phyloP scores from a whole-genome alignment of 2,888 invertebrate species.

The Hypolimnas misippus region DNA sequence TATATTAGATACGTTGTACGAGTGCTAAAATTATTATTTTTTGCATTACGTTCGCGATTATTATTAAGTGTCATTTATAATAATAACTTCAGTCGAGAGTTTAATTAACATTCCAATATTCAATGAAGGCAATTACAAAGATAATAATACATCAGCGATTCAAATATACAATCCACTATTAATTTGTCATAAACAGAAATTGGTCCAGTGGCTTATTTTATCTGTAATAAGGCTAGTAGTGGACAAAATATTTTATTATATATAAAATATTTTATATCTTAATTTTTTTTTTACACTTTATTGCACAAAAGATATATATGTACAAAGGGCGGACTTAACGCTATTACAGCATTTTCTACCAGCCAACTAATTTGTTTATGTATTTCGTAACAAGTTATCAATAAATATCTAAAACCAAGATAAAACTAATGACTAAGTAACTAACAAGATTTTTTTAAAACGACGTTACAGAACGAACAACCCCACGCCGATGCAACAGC shows the following conservation, averaged over 20 bases:
- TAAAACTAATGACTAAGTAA: not conserved
- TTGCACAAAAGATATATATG: too few species aligned
- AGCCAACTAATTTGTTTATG: too few species aligned
- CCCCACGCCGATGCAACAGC: conserved; percentile 76
- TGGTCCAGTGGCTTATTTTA: not conserved
- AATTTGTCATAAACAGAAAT: conserved; percentile 4
- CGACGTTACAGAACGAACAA: conserved; percentile 71
- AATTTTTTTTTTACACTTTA: too few species aligned
- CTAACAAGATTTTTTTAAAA: not conserved
- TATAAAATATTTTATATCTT: too few species aligned
- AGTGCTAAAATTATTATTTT: not conserved
- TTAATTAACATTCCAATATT: not conserved
- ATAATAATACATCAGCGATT: not conserved
- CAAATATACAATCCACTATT: conserved; percentile 1
- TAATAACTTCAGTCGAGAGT: not conserved
- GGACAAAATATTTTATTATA: too few species aligned
- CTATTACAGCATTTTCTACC: too few species aligned
- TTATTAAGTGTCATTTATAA: conserved; percentile 4
- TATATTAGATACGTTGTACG: too few species aligned
- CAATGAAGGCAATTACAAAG: not conserved
- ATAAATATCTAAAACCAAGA: too few species aligned
- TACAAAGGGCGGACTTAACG: too few species aligned
- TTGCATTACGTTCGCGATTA: not conserved
- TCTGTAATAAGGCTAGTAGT: not conserved
- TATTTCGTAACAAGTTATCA: too few species aligned